Base-by-base conservation (phyloP, 2,888 invertebrate genomes). In the Ditula angustiorana region DNA sequence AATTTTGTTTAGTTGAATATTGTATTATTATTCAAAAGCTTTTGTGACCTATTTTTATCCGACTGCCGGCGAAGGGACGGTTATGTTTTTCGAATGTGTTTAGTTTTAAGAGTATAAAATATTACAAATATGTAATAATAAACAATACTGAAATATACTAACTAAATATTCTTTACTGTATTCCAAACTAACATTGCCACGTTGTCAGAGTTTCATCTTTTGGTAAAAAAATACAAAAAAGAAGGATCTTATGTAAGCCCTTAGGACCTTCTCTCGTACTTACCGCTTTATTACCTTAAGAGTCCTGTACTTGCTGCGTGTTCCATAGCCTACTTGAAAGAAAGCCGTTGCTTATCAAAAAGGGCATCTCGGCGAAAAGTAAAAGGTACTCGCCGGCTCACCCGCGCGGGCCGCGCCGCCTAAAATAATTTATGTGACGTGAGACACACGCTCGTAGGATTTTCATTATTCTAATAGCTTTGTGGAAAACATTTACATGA, bases 341-440 rank as follows among this genome's bases (percentile, higher is more conserved):
- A 62, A 62, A 62, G 62, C 47, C 56, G 11, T 23, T 30, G 46
- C 11, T 65, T 70, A 73, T 71, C 67, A 64, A 50, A 66, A 67
- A 68, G 69, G 70, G 66, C 69, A 69, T 73, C 58, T 58, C 21
- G 41, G 50, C 64, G 67, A 69, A 71, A 71, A 71, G 71, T 70
- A 72, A 72, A 72, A 72, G 68, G 41, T 41, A 41, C 19, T 5
- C 16, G 16, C 50, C n/a, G 26, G 30, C 33, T 44, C 50, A 21
- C 16, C 41, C 23, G 44, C 55, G 26, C 47, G 47, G 35, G 10
- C 24, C 33, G 26, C 16, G 57, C 30, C 23, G 33, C 23, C 10
- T 41, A 23, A 50, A 63, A 57, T 63, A 58, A 57, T 58, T 63
- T 63, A 63, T 44, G 13, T 53, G 35, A 5, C 33, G 44, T 50